Evolutionary conservation across 2,797 vertebrate species (phyloP).

Genomic region (Bryconaethiops microstoma): DNA sequence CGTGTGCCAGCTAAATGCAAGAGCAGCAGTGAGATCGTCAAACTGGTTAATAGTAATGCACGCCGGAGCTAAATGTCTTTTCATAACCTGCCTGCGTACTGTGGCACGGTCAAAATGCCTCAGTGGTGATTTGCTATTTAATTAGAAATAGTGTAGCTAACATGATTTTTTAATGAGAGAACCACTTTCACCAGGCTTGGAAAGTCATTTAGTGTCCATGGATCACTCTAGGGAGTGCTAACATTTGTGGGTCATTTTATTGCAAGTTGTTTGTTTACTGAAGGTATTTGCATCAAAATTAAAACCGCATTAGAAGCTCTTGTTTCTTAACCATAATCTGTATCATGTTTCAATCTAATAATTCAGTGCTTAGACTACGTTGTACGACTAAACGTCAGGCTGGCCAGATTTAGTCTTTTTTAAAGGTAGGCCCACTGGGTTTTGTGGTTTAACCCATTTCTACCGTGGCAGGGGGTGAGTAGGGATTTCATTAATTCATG

Average conservation of each 20-base stretch:
- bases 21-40: constrained; percentile 84
- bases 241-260: constrained; percentile 66
- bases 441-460: not conserved
- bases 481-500: constrained; percentile 31
- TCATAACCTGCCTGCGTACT: constrained; percentile 85
- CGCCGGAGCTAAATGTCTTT: constrained; percentile 73
- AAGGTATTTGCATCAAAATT: constrained; percentile 46
- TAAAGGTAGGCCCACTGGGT: not conserved
- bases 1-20: constrained; percentile 77
- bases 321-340: not conserved
- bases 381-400: not conserved
- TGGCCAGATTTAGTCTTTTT: not conserved
- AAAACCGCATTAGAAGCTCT: constrained; percentile 38
- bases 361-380: not conserved
- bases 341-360: not conserved
- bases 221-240: constrained; percentile 72
- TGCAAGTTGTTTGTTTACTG: constrained; percentile 64
- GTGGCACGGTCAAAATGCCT: constrained; percentile 78
- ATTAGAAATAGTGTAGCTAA: constrained; percentile 88
- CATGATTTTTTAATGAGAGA: constrained; percentile 82
- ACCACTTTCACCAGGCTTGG: constrained; percentile 72
- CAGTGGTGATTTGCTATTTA: constrained; percentile 90
- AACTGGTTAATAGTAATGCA: constrained; percentile 74
- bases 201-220: constrained; percentile 68
- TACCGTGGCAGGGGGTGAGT: not conserved